Base-by-base conservation (phyloP, 2,113 vertebrate genomes). In the Pterocles burchelli region DNA sequence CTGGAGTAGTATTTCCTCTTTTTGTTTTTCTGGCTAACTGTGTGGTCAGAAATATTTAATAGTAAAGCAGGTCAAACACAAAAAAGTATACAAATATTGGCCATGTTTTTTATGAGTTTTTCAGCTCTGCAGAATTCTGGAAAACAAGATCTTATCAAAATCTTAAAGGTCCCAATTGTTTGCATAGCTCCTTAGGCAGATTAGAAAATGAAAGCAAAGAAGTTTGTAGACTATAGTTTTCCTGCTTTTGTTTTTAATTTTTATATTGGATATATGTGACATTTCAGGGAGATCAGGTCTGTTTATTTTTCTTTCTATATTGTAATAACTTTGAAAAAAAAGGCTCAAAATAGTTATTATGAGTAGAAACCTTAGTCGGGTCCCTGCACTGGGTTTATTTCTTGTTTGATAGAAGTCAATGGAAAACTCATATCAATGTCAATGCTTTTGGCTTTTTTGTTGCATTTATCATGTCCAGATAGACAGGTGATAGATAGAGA, bases 71-170 rank as follows among this genome's bases (percentile, higher is more conserved):
- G 38, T 85, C 48, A 84, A 88, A 71, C 73, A 72, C 28, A 88
- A 78, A 92, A 91, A 80, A 85, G 6, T 31, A 26, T 49, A 55
- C 45, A 83, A 67, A 61, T 74, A 63, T 11, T 73, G 11, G 10
- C 41, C 11, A 3, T 7, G 36, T 7, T 2, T 45, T 78, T 82
- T 79, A 70, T 48, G 49, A 25, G 17, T 84, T 84, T 84, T 95
- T 89, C 48, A 86, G 45, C 2, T 7, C 52, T 75, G 14, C n/a
- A 77, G 57, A 83, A 67, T 74, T n/a, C 24, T 63, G 43, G 21
- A 93, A 95, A 91, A 58, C 52, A 95, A 90, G 71, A 81, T 94
- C 90, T 88, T 88, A 91, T 95, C 79, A 80, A 85, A 85, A 77
- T 76, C 67, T 62, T 83, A 84, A 94, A 73, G 38, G 46, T 49